Conservation (phyloP, 2,797 vertebrate species). For the Spinibarbus caldwelli region DNA sequence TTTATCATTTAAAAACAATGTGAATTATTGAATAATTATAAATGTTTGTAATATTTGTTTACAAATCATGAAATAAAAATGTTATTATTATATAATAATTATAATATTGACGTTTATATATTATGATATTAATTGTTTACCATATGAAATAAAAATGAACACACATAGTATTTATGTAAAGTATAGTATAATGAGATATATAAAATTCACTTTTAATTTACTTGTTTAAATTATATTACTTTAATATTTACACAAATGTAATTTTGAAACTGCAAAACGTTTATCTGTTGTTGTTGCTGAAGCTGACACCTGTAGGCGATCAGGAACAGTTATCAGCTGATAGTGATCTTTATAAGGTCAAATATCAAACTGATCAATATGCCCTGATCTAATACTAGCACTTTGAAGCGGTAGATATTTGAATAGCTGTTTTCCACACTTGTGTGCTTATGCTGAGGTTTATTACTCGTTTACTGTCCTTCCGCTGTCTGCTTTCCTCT, state of each 20-base stretch:
- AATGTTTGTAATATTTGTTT: not conserved
- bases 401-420: not conserved
- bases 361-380: no score
- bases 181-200: not conserved
- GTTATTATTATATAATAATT: no score
- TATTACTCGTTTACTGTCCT: not conserved
- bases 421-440: not conserved
- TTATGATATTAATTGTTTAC: no score
- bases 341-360: no score
- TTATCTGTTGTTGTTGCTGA: no score
- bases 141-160: not conserved
- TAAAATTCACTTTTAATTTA: no score
- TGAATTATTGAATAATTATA: not conserved
- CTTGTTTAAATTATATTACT: no score
- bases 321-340: no score
- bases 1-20: not conserved
- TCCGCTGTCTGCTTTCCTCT: not conserved
- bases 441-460: not conserved
- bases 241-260: no score
- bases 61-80: not conserved
- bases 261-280: no score
- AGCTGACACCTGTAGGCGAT: no score
- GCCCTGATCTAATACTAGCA: not conserved
- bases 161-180: not conserved
- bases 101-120: no score